Base-by-base conservation (phyloP, 2,797 vertebrate genomes). In the Galaxias olidus region DNA sequence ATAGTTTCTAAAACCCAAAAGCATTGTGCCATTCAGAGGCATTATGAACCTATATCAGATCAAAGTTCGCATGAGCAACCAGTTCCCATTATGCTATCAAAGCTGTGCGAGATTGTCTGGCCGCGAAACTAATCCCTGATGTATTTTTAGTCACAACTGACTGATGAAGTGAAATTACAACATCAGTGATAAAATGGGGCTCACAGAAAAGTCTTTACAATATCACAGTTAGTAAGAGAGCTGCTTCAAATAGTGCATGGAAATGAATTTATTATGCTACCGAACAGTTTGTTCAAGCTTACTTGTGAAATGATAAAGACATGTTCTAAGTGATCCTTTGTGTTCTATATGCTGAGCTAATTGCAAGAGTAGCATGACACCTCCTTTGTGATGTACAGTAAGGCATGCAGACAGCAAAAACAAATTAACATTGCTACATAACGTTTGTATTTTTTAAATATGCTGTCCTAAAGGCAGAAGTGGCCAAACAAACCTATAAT, bases 121-220 rank as follows among this genome's bases (percentile, higher is more conserved):
- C 84, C 81, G 72, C 76, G 86, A 85, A 88, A 85, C 84, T 87
- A 91, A 89, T 86, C 87, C 84, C 86, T 71, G 60, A 86, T 90
- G 88, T 88, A 90, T 91, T 91, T 91, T 89, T 91, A 91, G 89
- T 87, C 86, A 86, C 87, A 87, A 87, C 82, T 84, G 86, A 88
- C 87, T 90, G 89, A 90, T 90, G 88, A 88, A 90, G 88, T 88
- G 84, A 85, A 91, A 90, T 88, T 89, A 90, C 88, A 89, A 87
- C 84, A 88, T 89, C 82, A 84, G 81, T 83, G 84, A 89, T 90
- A 90, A 90, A 90, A 87, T 8, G 69, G 67, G 75, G 71, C 80
- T 88, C 80, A 85, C 76, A 81, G 79, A 89, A 91, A 89, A 85
- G 82, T 79, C 77, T 87, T 85, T 85, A 85, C 76, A 79, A 86